Evolutionary conservation across 2,888 invertebrate genomes (phyloP).

Genomic region (Cyrtodaria siliqua): DNA sequence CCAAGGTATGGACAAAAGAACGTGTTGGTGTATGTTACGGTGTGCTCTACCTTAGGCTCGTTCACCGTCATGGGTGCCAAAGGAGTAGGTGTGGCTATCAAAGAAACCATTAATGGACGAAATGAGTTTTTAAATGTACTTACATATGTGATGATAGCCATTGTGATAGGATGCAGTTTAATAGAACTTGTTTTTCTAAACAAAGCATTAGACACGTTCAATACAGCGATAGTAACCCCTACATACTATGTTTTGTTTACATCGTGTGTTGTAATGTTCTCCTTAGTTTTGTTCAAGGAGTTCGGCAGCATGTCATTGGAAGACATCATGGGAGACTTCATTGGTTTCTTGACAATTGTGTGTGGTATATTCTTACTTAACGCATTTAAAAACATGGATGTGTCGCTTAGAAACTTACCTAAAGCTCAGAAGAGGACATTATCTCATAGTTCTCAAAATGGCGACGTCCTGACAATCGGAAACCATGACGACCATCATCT

Average conservation of each 20-base stretch:
- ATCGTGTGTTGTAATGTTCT: slow-evolving; percentile 95
- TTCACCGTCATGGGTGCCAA: slow-evolving; percentile 98
- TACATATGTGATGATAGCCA: slow-evolving; percentile 92
- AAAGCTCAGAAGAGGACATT: slow-evolving; percentile 70
- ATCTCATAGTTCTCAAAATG: slow-evolving; percentile 59
- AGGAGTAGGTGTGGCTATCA: slow-evolving; percentile 95
- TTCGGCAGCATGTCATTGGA: slow-evolving; percentile 92
- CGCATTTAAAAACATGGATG: slow-evolving; percentile 93
- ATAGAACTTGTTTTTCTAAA: slow-evolving; percentile 98
- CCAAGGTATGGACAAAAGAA: slow-evolving; percentile 94
- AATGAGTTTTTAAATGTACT: slow-evolving; percentile 93
- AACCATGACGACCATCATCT: slow-evolving; percentile 58
- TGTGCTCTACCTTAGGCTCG: slow-evolving; percentile 97
- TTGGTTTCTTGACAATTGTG: slow-evolving; percentile 95
- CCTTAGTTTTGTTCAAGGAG: slow-evolving; percentile 96
- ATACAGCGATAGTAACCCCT: slow-evolving; percentile 97
- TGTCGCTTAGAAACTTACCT: slow-evolving; percentile 87
- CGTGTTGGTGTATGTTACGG: slow-evolving; percentile 93
- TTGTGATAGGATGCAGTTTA: slow-evolving; percentile 92
- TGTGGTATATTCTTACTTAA: slow-evolving; percentile 96
- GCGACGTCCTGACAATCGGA: slow-evolving; percentile 57
- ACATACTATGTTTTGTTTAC: slow-evolving; percentile 99
- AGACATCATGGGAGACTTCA: slow-evolving; percentile 93
- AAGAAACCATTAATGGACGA: slow-evolving; percentile 89
- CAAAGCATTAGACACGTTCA: slow-evolving; percentile 95